Evolutionary conservation across 2,113 vertebrate species (phyloP).

Genomic region (Antigone vipio): DNA sequence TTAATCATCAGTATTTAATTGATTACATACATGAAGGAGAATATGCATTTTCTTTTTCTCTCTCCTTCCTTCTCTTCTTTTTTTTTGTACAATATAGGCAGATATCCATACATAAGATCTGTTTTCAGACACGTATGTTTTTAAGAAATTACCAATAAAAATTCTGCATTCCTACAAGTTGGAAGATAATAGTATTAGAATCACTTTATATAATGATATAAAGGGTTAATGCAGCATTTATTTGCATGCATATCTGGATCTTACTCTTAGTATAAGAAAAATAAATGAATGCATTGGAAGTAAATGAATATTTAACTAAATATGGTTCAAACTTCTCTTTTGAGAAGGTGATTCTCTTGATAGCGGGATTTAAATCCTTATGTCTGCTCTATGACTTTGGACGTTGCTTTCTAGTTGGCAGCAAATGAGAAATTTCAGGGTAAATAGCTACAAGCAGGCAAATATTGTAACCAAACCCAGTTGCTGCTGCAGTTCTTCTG

Average conservation of each 20-base stretch:
- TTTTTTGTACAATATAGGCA: not conserved
- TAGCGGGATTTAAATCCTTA: conserved; percentile 9
- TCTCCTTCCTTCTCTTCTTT: not conserved
- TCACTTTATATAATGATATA: not conserved
- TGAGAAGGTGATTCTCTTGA: not conserved
- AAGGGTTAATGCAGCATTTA: not conserved
- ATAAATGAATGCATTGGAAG: not conserved
- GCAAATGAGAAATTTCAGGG: conserved; percentile 25
- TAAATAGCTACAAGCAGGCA: conserved; percentile 16
- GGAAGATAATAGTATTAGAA: not conserved
- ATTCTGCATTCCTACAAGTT: not conserved
- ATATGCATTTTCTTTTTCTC: not conserved
- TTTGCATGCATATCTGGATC: not conserved
- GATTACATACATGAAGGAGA: not conserved
- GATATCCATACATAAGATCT: not conserved
- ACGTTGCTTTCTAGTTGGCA: conserved; percentile 17
- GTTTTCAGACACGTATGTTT: not conserved
- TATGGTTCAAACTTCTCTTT: not conserved
- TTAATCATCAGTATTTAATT: not conserved
- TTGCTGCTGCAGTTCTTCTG: not conserved
- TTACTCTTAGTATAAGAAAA: not conserved
- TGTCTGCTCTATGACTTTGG: not conserved
- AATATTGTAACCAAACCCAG: conserved; percentile 6
- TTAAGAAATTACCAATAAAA: not conserved
- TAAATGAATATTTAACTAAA: conserved; percentile 30